Conservation (phyloP, 2,113 vertebrate species). For the Ictidomys tridecemlineatus region DNA sequence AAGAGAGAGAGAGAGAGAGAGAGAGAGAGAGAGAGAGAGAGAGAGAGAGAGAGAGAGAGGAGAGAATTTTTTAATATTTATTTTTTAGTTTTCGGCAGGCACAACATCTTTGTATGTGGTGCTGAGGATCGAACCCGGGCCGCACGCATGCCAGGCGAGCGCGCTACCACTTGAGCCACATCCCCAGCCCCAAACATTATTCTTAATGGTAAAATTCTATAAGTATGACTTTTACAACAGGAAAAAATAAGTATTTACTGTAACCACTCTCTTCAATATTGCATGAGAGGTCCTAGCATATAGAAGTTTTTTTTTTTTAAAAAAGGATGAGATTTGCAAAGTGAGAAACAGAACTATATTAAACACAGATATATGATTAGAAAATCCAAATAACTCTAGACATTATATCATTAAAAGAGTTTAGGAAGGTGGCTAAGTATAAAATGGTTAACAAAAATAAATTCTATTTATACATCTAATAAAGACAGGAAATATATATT, state of each 20-base stretch:
- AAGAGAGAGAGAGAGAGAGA: no score
- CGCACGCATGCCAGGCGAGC: no score
- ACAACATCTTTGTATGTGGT: no score
- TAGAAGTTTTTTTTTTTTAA: background rate
- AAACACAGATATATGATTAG: background rate
- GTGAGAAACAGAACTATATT: background rate
- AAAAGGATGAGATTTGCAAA: background rate
- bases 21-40: no score
- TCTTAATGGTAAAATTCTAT: conserved; percentile 22
- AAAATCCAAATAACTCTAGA: background rate
- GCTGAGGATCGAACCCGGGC: no score
- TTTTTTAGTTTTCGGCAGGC: no score
- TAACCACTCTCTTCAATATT: background rate
- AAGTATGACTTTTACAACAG: background rate
- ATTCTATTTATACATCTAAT: conserved; percentile 8
- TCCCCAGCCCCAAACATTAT: no score
- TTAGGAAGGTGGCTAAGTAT: conserved; percentile 28
- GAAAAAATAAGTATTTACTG: background rate
- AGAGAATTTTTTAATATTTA: no score
- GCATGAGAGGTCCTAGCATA: background rate
- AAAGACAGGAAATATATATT: background rate
- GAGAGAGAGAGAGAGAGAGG: no score
- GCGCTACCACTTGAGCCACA: no score
- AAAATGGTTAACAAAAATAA: conserved; percentile 30
- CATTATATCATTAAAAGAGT: background rate